Evolutionary conservation across 2,888 invertebrate genomes (phyloP).

Genomic region (Exephanes ischioxanthus): DNA sequence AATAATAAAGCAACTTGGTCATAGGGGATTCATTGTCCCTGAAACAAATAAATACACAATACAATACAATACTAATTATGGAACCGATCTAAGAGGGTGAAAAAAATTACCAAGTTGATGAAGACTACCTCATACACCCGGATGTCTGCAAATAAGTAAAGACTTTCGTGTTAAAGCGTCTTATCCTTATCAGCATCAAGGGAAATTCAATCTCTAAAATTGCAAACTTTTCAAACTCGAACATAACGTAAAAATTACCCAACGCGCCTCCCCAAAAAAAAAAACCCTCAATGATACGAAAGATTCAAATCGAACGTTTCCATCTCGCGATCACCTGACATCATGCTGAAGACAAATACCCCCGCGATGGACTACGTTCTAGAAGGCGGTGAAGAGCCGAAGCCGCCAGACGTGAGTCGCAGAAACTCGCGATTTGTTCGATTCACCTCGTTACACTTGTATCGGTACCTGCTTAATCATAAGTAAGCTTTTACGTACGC

Average conservation of each 20-base stretch:
- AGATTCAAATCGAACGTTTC: neutral
- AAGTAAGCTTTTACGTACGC: neutral
- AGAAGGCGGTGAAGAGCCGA: neutral
- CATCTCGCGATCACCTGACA: neutral
- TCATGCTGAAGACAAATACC: constrained; percentile 71
- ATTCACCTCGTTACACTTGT: constrained; percentile 70
- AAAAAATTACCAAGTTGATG: too few relatives aligned
- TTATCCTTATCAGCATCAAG: too few relatives aligned
- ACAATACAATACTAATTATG: too few relatives aligned
- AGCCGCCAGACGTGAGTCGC: constrained; percentile 1
- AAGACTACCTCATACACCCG: too few relatives aligned
- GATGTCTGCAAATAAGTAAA: too few relatives aligned
- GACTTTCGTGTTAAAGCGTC: too few relatives aligned
- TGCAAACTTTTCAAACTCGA: too few relatives aligned
- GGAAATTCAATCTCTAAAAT: too few relatives aligned
- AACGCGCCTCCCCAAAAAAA: neutral
- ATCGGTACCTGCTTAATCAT: constrained; percentile 28
- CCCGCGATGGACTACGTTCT: constrained; percentile 66
- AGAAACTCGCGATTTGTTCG: constrained; percentile 47
- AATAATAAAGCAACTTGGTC: too few relatives aligned
- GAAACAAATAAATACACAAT: too few relatives aligned
- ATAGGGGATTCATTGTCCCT: too few relatives aligned
- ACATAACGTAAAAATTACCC: neutral
- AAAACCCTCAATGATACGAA: neutral
- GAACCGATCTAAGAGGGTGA: too few relatives aligned